Base-by-base conservation (phyloP, 2,888 invertebrate species). In the Cheilosia urbana region DNA sequence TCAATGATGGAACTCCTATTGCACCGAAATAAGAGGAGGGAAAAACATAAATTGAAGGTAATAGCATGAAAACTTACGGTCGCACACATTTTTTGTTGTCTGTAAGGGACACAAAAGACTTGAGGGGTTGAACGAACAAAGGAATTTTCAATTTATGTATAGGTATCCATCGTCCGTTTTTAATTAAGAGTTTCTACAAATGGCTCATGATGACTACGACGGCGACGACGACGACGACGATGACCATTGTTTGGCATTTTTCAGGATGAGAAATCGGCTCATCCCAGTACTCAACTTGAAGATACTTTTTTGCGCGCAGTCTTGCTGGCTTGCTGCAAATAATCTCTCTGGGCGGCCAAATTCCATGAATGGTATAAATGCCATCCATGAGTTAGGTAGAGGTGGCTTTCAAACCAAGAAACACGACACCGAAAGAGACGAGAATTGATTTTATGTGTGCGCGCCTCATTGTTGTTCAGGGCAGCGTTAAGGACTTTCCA, bases 61-160 rank as follows among this genome's bases (percentile, higher is more conserved):
- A 40, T 66, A 72, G 82, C 65, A 79, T 63, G 73, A 83, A 83
- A 79, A 79, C 73, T 78, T 78, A 72, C 42, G 82, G 72, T 73
- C 53, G 71, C 45, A 60, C 34, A 65, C 17, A 21, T 63, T 71
- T 68, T 58, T 58, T 58, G 17, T 2, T 58, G 45, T 21, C 27
- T 40, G 9, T 49, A 13, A 75, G 58, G 55, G 45, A 79, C 69
- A 79, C 69, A 84, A 84, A 79, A 30, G 57, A 75, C 79, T 65
- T 24, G 83, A 75, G 69, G 69, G 73, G 73, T 58, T 75, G 68
- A 37, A 21, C 63, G 45, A 84, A 84, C 83, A 84, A 84, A 75
- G 63, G 83, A 84, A 84, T 84, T 84, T 84, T 84, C 83, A 84
- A 84, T 84, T 84, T 79, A 65, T 84, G 69, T 75, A 79, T 84